Evolutionary conservation across 2,113 vertebrate genomes (phyloP).

Genomic region (Melanocharis versteri): DNA sequence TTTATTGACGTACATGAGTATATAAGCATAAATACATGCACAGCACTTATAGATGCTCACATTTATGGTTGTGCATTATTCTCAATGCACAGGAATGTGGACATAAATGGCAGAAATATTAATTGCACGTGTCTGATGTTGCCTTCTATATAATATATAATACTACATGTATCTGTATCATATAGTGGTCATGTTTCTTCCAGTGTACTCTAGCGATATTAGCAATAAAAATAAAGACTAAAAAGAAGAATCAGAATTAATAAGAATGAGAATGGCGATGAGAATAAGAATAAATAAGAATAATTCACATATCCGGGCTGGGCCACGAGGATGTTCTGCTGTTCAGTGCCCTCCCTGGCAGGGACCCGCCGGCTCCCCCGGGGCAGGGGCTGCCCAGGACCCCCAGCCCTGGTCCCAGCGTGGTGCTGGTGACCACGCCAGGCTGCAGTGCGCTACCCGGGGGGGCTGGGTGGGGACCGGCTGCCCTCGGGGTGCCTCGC

Average conservation of each 20-base stretch:
- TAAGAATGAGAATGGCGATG: not conserved
- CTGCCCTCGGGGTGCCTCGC: not conserved
- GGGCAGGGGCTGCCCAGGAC: not conserved
- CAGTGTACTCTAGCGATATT: not conserved
- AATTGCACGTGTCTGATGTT: not conserved
- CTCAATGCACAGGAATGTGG: not conserved
- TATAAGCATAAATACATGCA: not conserved
- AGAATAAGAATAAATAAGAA: not conserved
- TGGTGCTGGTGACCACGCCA: not conserved
- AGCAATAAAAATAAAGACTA: not conserved
- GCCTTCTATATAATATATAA: not conserved
- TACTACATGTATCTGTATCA: too few species aligned
- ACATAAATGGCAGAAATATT: not conserved
- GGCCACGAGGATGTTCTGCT: not conserved
- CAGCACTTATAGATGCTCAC: not conserved
- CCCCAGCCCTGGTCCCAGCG: not conserved
- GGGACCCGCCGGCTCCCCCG: fast-evolving
- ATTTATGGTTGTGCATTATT: not conserved
- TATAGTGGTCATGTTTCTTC: fast-evolving
- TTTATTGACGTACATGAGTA: not conserved
- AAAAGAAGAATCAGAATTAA: not conserved
- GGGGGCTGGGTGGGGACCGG: fast-evolving
- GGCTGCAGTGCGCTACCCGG: fast-evolving
- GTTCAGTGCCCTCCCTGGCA: not conserved
- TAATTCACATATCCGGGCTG: not conserved